Evolutionary conservation across 2,888 invertebrate genomes (phyloP), one percentile per base, ranked within the genome.

Genomic region (Gnatocerus cornutus): DNA sequence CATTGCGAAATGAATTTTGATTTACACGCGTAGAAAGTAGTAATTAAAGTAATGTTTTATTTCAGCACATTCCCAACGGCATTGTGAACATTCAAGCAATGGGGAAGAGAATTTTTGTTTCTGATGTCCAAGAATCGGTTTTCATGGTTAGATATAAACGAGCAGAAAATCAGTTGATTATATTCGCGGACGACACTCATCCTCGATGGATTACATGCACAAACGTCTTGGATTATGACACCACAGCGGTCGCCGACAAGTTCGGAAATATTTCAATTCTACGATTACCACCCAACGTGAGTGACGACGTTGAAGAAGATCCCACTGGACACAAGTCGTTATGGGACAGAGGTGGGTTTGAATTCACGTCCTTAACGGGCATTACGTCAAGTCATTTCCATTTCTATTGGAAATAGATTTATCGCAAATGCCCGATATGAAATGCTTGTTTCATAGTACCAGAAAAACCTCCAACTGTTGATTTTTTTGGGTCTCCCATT

Each of bases 271-370:
- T 99, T 74, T 91, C 95, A 66, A 91, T 99, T 65, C 67, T 81
- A 79, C 89, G 98, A 46, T 84, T 98, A 63, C 97, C 99, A 0
- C 91, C 93, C 61, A 95, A 96, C 67, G 93, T 97, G 0, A 94
- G 94, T 21, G 99, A 99, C 85, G 99, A 99, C 82, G 97, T 99
- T 0, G 99, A 99, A 83, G 99, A 99, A 85, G 99, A 99, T 86
- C 99, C 99, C 0, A 99, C 99, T 0, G 99, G 99, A 46, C 98
- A 97, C 81, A 98, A 98, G 84, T 96, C 98, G 0, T 87, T 99
- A 0, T 99, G 99, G 99, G 95, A 95, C 82, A 89, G 94, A 83
- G 92, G 89, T 86, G 80, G 82, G 12, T 69, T 77, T 68, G 1
- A 21, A 3, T 3, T 3, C 39, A 29, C 56, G 30, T 9, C 8